phyloP scores from a whole-genome alignment of 1,140 invertebrate species.

The Zaprionus gabonicus region DNA sequence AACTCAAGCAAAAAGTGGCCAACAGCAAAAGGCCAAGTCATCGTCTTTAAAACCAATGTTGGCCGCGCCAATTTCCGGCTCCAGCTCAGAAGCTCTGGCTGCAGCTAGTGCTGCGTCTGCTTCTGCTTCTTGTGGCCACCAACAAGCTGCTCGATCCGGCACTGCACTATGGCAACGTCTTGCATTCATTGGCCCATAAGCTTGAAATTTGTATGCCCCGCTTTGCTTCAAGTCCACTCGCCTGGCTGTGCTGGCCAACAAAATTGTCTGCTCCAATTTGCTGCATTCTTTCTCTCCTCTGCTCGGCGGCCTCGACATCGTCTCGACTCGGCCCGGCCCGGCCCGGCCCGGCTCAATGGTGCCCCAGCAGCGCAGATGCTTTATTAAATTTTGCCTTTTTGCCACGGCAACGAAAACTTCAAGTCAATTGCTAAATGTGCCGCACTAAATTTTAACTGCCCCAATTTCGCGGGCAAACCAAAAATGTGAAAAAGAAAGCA shows the following conservation, averaged over 20 bases:
- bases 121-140: conserved; percentile 40
- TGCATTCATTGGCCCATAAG: conserved; percentile 79
- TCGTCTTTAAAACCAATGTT: conserved; percentile 81
- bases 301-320: too few species aligned
- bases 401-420: conserved; percentile 42
- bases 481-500: conserved; percentile 21
- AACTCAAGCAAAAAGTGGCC: conserved; percentile 60
- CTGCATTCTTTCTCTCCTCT: conserved; percentile 30
- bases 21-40: conserved; percentile 77
- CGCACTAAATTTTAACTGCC: conserved; percentile 67
- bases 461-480: conserved; percentile 52
- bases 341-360: neutral
- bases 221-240: conserved; percentile 62
- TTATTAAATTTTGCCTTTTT: conserved; percentile 64
- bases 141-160: conserved; percentile 22
- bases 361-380: conserved; percentile 35
- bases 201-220: conserved; percentile 69
- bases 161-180: conserved; percentile 58
- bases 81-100: neutral
- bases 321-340: neutral
- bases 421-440: conserved; percentile 70
- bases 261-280: conserved; percentile 71
- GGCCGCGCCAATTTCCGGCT: conserved; percentile 75
- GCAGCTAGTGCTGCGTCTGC: conserved; percentile 2
- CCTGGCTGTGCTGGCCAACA: conserved; percentile 24